Conservation (phyloP, 2,113 vertebrate species). For the Polypterus senegalus region DNA sequence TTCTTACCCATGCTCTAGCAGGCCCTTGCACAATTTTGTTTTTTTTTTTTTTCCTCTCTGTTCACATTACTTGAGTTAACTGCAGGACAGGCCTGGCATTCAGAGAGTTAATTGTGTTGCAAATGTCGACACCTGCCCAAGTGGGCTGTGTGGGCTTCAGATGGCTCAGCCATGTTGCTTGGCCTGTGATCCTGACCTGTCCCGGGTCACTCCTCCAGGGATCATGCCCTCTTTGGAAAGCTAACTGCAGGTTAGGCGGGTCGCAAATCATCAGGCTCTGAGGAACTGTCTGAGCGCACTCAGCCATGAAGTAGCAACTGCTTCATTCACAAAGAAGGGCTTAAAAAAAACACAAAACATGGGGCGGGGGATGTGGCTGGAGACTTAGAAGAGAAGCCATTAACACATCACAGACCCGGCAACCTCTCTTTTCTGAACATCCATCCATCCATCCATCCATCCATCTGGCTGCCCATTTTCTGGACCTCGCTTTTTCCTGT, state of each 20-base stretch:
- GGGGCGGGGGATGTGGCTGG: slow-evolving; percentile 21
- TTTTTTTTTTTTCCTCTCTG: slow-evolving; percentile 40
- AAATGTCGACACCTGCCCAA: slow-evolving; percentile 65
- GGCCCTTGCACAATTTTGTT: slow-evolving; percentile 32
- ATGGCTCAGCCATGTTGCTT: slow-evolving; percentile 21
- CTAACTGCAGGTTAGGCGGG: slow-evolving; percentile 66
- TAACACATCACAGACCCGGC: too few relatives aligned
- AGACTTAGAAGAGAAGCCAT: too few relatives aligned
- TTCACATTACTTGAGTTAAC: slow-evolving; percentile 51
- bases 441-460: too few relatives aligned
- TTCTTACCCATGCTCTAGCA: slow-evolving; percentile 14
- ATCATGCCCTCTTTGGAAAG: slow-evolving; percentile 59
- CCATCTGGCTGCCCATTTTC: too few relatives aligned
- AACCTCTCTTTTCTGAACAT: not conserved
- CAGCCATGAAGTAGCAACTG: slow-evolving; percentile 57
- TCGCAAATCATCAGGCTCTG: slow-evolving; percentile 72
- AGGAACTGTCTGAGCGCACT: slow-evolving; percentile 57
- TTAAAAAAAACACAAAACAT: slow-evolving; percentile 28
- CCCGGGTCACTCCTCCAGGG: slow-evolving; percentile 47
- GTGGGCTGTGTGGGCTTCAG: slow-evolving; percentile 37
- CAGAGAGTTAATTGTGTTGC: slow-evolving; percentile 50
- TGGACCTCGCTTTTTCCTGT: too few relatives aligned
- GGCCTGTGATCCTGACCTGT: slow-evolving; percentile 31
- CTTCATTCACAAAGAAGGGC: slow-evolving; percentile 31
- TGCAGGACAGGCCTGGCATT: slow-evolving; percentile 34